Conservation (phyloP, 2,888 invertebrate species). For the Nomada fabriciana region DNA sequence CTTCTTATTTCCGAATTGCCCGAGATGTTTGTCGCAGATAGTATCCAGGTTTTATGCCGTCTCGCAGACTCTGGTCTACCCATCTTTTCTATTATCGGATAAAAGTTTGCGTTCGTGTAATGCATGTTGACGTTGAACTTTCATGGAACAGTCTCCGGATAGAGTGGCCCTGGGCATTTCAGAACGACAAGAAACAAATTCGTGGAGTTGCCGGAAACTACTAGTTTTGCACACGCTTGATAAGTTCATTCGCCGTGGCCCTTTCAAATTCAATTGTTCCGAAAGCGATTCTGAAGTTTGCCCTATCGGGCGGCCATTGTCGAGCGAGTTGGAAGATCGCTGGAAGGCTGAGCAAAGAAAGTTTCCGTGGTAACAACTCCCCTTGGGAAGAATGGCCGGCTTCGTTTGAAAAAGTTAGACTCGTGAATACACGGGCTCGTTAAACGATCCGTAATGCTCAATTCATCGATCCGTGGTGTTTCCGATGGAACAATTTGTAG, state of each 20-base stretch:
- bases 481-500: neutral
- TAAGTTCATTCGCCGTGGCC: conserved; percentile 3
- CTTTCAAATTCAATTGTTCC: conserved; percentile 37
- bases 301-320: conserved; percentile 1
- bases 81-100: neutral
- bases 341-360: conserved; percentile 17
- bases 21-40: neutral
- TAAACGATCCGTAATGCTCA: neutral
- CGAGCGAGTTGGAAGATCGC: conserved; percentile 24
- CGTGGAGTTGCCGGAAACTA: neutral
- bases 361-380: conserved; percentile 23
- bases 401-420: neutral
- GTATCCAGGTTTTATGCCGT: neutral
- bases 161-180: neutral
- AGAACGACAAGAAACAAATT: conserved; percentile 4
- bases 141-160: neutral
- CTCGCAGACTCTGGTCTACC: neutral
- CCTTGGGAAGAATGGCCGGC: conserved; percentile 5
- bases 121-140: neutral
- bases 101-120: neutral
- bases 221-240: neutral
- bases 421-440: neutral
- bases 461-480: neutral
- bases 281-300: conserved; percentile 34
- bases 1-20: neutral